Evolutionary conservation across 2,797 vertebrate genomes (phyloP).

Genomic region (Diplodus sargus): DNA sequence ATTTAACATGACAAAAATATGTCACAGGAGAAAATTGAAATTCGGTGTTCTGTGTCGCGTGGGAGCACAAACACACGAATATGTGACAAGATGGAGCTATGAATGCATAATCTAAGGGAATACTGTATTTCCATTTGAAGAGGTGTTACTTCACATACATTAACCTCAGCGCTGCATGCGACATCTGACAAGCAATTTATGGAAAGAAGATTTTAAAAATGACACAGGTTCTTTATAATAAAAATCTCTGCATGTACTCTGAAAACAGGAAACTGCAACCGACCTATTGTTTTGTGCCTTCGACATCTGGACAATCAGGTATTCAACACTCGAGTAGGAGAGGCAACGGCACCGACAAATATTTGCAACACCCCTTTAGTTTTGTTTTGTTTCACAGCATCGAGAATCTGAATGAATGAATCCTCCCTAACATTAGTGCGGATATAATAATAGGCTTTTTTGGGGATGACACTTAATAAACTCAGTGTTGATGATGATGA

Average conservation of each 20-base stretch:
- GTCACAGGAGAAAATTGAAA: conserved; percentile 1
- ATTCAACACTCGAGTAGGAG: conserved; percentile 3
- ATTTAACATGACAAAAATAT: conserved; percentile 24
- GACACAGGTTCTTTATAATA: neutral
- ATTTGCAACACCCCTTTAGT: conserved; percentile 17
- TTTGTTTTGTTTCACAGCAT: conserved; percentile 17
- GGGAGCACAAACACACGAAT: neutral
- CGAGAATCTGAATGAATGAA: neutral
- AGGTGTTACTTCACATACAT: neutral
- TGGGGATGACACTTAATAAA: neutral
- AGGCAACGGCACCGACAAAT: conserved; percentile 14
- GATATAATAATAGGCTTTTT: conserved; percentile 9
- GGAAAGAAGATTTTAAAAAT: neutral
- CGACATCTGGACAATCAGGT: conserved; percentile 50
- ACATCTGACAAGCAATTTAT: neutral
- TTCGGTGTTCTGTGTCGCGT: neutral
- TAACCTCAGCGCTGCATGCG: neutral
- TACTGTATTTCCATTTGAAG: neutral
- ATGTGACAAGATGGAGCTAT: neutral
- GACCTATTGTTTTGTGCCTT: conserved; percentile 50
- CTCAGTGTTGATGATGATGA: neutral
- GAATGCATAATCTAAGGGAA: neutral
- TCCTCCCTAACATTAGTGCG: conserved; percentile 14
- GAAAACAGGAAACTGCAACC: conserved; percentile 57
- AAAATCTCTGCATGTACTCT: neutral